Percentiles rank a stretch among this genome's conserved stretches.
These are phyloP conservation scores for Hypomesus transpacificus DNA, from an alignment of 2,113 vertebrate genomes.

Conservation along the genomic window DNA sequence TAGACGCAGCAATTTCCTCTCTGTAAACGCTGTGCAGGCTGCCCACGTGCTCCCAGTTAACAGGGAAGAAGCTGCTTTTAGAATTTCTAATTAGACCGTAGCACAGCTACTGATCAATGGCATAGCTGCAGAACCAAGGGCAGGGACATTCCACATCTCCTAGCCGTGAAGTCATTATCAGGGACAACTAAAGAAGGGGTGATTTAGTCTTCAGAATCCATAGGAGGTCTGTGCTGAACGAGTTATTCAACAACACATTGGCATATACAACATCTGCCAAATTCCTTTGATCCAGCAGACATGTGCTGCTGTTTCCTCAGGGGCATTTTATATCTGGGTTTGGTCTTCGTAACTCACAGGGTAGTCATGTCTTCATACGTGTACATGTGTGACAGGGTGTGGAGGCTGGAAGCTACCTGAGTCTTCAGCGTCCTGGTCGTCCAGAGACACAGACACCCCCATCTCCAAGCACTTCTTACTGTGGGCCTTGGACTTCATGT, in stretches of 20 bases:
- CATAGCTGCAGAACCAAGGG: constrained; percentile 49
- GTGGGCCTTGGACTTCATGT: constrained; percentile 99
- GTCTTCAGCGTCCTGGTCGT: constrained; percentile 91
- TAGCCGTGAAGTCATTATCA: constrained; percentile 33
- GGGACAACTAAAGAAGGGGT: constrained; percentile 21
- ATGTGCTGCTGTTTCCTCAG: neutral
- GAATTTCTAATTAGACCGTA: constrained; percentile 67
- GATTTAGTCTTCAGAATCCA: constrained; percentile 25
- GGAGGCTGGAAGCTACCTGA: constrained; percentile 74
- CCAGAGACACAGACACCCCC: constrained; percentile 79
- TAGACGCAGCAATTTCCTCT: constrained; percentile 74
- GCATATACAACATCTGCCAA: neutral
- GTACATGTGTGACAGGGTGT: neutral
- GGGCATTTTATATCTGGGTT: neutral
- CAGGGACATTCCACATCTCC: constrained; percentile 38
- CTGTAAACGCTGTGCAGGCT: constrained; percentile 63
- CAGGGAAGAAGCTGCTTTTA: constrained; percentile 68
- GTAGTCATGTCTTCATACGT: neutral
- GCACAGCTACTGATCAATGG: constrained; percentile 56
- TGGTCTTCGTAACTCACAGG: neutral
- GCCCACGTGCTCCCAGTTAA: constrained; percentile 70
- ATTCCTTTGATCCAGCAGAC: neutral
- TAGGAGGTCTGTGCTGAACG: neutral
- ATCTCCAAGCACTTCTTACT: constrained; percentile 83
- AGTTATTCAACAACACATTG: neutral